Conservation (phyloP, 2,113 vertebrate species). For the Ophiodon elongatus region DNA sequence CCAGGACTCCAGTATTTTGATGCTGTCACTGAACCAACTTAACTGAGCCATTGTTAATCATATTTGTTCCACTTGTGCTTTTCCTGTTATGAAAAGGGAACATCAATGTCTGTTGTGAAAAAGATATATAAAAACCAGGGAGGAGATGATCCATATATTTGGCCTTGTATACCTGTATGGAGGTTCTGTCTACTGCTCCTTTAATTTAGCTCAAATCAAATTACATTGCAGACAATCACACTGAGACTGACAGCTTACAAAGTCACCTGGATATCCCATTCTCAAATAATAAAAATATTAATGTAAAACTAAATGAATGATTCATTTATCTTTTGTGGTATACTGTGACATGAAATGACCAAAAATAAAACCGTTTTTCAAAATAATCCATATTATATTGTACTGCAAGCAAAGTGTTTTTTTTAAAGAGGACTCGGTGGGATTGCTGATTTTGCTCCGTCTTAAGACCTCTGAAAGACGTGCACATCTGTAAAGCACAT, state of each 20-base stretch:
- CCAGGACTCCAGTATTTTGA: background rate
- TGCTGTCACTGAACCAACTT: background rate
- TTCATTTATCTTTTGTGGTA: background rate
- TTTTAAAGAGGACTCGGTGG: background rate
- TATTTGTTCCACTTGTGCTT: slow-evolving; percentile 3
- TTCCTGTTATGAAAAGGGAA: slow-evolving; percentile 13
- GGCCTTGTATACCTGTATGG: background rate
- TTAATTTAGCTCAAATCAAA: background rate
- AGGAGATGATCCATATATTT: background rate
- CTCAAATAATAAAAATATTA: background rate
- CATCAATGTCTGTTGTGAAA: background rate
- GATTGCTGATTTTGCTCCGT: background rate
- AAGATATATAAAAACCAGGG: slow-evolving; percentile 3
- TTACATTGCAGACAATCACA: background rate
- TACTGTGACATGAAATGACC: background rate
- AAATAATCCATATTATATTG: background rate
- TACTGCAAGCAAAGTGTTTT: background rate
- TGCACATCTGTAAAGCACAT: slow-evolving; percentile 7
- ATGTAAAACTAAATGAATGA: background rate
- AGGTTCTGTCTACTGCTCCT: background rate
- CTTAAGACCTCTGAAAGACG: background rate
- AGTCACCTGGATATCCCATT: background rate
- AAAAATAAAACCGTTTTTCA: background rate
- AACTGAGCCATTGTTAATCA: background rate
- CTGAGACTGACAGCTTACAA: background rate